Evolutionary conservation across 2,113 vertebrate genomes (phyloP).

Genomic region (Actinemys pallida): DNA sequence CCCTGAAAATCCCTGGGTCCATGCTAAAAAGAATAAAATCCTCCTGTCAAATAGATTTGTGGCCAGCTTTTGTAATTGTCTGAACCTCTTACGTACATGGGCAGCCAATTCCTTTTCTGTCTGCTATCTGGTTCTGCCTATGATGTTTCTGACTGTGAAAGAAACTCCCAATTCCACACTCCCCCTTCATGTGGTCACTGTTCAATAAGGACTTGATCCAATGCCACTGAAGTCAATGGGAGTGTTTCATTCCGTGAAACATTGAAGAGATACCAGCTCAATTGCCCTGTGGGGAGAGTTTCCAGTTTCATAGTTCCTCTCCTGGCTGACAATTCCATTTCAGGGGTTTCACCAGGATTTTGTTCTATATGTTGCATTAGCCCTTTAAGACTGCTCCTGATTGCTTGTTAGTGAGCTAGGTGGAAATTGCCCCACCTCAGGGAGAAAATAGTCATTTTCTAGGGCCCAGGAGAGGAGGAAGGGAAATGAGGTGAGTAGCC

Average conservation of each 20-base stretch:
- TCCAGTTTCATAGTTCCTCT: neutral
- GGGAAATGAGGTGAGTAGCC: neutral
- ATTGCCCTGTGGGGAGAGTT: neutral
- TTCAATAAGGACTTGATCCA: neutral
- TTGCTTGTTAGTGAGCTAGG: neutral
- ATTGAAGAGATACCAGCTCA: neutral
- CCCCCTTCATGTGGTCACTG: neutral
- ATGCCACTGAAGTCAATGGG: neutral
- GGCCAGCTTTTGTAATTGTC: neutral
- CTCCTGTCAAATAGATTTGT: neutral
- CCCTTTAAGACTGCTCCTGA: neutral
- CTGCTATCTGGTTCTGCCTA: neutral
- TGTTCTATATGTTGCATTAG: neutral
- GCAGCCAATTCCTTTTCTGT: neutral
- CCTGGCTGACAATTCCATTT: neutral
- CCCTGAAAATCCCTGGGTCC: neutral
- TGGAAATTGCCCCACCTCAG: neutral
- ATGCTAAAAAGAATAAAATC: neutral
- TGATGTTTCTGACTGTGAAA: neutral
- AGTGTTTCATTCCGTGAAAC: neutral
- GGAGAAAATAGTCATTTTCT: neutral
- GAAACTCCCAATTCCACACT: neutral
- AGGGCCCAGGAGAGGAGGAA: neutral
- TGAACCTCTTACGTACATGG: neutral
- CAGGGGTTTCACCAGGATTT: neutral